Conservation (phyloP, 2,888 invertebrate genomes). For the Gryllus longicercus region DNA sequence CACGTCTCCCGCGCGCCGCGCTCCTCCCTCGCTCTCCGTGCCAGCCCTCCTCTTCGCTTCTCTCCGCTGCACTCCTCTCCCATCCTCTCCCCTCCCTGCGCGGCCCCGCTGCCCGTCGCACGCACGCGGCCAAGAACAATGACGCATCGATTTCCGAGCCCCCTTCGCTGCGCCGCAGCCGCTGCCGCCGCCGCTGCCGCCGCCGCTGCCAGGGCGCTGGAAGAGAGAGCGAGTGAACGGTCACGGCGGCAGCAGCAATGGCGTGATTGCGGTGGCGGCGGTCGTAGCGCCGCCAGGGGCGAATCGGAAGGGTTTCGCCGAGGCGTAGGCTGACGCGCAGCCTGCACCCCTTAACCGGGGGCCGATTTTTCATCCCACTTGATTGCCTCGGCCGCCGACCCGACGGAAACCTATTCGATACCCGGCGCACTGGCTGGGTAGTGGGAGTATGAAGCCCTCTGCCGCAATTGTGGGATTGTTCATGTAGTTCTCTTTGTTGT, state of each 20-base stretch:
- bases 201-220: not conserved
- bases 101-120: not conserved
- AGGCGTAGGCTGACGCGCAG: too few species aligned
- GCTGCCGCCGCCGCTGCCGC: not conserved
- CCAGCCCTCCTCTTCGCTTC: not conserved
- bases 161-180: not conserved
- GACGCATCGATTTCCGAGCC: conserved; percentile 7
- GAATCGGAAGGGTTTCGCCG: not conserved
- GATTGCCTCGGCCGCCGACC: too few species aligned
- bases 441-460: too few species aligned
- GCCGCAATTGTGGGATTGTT: too few species aligned
- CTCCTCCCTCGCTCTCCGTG: not conserved
- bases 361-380: too few species aligned
- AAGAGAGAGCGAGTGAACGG: not conserved
- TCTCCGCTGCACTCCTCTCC: not conserved
- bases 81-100: not conserved
- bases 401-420: too few species aligned
- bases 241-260: not conserved
- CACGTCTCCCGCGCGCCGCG: not conserved
- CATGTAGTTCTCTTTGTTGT: too few species aligned
- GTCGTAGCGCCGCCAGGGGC: not conserved
- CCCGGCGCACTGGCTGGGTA: too few species aligned
- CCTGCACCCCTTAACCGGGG: too few species aligned
- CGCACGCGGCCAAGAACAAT: conserved; percentile 9
- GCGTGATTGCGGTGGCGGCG: not conserved